These are phyloP conservation scores for Argyra leucocephala DNA, from an alignment of 2,888 invertebrate genomes.

Conservation along the genomic window DNA sequence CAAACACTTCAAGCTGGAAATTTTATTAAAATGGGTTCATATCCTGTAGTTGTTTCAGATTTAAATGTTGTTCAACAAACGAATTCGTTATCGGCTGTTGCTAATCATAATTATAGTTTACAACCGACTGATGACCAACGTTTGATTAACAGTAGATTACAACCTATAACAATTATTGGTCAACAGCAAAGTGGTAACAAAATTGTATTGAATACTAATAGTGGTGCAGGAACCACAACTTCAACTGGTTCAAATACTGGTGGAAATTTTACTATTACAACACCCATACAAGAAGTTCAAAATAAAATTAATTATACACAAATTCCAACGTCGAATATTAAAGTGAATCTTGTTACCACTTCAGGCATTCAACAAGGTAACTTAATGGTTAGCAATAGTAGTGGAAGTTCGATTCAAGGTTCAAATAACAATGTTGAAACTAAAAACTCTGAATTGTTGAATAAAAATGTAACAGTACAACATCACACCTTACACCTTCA, in stretches of 20 bases:
- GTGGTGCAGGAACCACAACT: slow-evolving; percentile 21
- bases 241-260: slow-evolving; percentile 23
- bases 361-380: slow-evolving; percentile 29
- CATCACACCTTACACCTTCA: slow-evolving; percentile 20
- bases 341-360: slow-evolving; percentile 40
- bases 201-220: slow-evolving; percentile 36
- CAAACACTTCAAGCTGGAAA: slow-evolving; percentile 31
- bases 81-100: slow-evolving; percentile 31
- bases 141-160: slow-evolving; percentile 16
- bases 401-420: neutral
- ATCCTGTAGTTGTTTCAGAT: slow-evolving; percentile 39
- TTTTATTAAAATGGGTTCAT: slow-evolving; percentile 39
- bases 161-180: slow-evolving; percentile 37
- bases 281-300: slow-evolving; percentile 33
- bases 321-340: slow-evolving; percentile 38
- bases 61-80: slow-evolving; percentile 31
- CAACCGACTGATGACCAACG: slow-evolving; percentile 33
- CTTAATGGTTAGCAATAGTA: slow-evolving; percentile 25
- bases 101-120: slow-evolving; percentile 43
- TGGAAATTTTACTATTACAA: slow-evolving; percentile 36
- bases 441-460: slow-evolving; percentile 13
- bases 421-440: slow-evolving; percentile 16
- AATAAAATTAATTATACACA: slow-evolving; percentile 41
- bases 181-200: slow-evolving; percentile 35
- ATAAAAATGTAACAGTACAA: neutral